Percentiles rank a stretch among this genome's conserved stretches.
Conservation (phyloP, 2,113 vertebrate genomes). For the Thomomys bottae region DNA sequence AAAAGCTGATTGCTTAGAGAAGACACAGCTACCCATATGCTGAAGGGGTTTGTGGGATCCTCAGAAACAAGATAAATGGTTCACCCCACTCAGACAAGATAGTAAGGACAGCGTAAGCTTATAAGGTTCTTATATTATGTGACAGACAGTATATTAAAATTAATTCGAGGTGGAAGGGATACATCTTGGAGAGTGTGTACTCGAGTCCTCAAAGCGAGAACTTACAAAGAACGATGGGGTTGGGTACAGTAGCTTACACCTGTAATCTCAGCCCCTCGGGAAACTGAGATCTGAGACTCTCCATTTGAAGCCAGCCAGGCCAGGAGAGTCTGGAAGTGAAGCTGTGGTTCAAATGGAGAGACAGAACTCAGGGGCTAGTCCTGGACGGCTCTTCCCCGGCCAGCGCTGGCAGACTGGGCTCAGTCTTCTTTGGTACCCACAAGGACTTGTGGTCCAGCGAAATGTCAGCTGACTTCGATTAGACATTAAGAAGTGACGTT, state of each 20-base stretch:
- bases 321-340: too few species aligned
- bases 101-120: background rate
- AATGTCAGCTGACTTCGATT: constrained; percentile 40
- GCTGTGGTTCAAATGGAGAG: background rate
- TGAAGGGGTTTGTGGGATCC: background rate
- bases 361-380: background rate
- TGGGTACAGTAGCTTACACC: too few species aligned
- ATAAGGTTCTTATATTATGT: background rate
- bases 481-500: constrained; percentile 63
- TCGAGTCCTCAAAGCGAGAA: background rate
- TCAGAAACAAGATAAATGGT: background rate
- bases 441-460: background rate
- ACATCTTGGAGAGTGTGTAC: background rate
- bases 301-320: too few species aligned
- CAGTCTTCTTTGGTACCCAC: background rate
- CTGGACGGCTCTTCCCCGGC: background rate
- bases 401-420: background rate
- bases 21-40: background rate
- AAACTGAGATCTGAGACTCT: too few species aligned
- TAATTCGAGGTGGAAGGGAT: background rate
- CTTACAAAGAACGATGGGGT: too few species aligned
- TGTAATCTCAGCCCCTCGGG: too few species aligned
- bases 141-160: background rate
- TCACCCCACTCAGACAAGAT: background rate
- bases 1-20: background rate